Base-by-base conservation (phyloP, 2,113 vertebrate genomes). In the Esox niger region DNA sequence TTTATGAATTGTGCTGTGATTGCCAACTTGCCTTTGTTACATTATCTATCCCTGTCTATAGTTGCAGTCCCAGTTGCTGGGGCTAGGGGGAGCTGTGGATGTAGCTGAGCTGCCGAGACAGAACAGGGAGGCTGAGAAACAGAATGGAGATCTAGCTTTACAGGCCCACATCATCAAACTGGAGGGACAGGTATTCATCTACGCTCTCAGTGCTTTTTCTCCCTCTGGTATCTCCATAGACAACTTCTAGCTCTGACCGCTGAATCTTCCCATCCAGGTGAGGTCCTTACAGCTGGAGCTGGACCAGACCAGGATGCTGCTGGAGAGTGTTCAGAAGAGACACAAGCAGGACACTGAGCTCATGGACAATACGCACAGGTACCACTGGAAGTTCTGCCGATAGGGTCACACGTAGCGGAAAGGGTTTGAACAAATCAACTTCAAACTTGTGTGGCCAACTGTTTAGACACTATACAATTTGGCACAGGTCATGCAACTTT, bases 321-420 rank as follows among this genome's bases (percentile, higher is more conserved):
- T 95, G 29, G 92, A 93, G 61, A 93, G 80, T 11, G 59, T 94
- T 35, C 92, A 94, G 69, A 87, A 92, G 80, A 79, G 78, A 30
- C 92, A 96, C 72, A 85, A 87, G 79, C 89, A 93, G 0, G 92
- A 96, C 33, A 74, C 93, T 31, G 87, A 94, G 58, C 89, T 95
- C 35, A 84, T 95, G 0, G 92, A 95, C 74, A 90, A 66, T 0
- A 67, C 92, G 1, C 92, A 96, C 82, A 96, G 91, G 95, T 94
- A 88, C 32, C 29, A 29, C 15, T n/a, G 38, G 21, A 61, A 35
- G 2, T 6, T 52, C 4, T 1, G 54, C n/a, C 15, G 20, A 15
- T 43, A 52, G 47, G 21, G 17, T n/a, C n/a, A n/a, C n/a, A n/a
- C n/a, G n/a, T n/a, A n/a, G n/a, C n/a, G n/a, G n/a, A n/a, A n/a